Evolutionary conservation across 1,140 invertebrate species (phyloP).

Genomic region (Diachasma alloeum): DNA sequence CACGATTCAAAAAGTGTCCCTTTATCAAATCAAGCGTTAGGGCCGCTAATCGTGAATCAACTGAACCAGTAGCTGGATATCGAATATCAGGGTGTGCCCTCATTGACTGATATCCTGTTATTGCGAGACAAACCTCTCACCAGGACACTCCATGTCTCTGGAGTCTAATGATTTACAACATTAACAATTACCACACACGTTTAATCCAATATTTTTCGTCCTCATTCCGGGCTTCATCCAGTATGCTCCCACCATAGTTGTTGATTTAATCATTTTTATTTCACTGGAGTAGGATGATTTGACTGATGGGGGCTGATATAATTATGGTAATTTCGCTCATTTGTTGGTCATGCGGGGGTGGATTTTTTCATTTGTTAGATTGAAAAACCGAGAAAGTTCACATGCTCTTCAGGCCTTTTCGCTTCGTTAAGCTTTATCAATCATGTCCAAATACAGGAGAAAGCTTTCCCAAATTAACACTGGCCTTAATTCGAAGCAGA

Average conservation of each 20-base stretch:
- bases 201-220: background rate
- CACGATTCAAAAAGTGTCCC: background rate
- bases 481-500: too few species aligned
- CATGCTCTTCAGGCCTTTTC: background rate
- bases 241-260: background rate
- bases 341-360: background rate
- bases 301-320: background rate
- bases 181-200: constrained; percentile 1
- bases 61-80: background rate
- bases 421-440: background rate
- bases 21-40: background rate
- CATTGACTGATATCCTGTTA: constrained; percentile 43
- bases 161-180: background rate
- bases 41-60: background rate
- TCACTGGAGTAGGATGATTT: background rate
- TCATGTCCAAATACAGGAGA: too few species aligned
- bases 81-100: constrained; percentile 41
- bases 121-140: constrained; percentile 29
- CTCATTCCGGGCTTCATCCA: background rate
- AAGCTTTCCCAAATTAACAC: too few species aligned
- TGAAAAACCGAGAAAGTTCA: background rate
- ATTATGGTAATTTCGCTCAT: background rate
- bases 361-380: background rate
- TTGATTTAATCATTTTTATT: background rate
- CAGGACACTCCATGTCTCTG: background rate